A percentile compares a stretch with the other conserved stretches of the same genome.
Conservation (phyloP, 2,888 invertebrate genomes). For the Oscheius sp. region DNA sequence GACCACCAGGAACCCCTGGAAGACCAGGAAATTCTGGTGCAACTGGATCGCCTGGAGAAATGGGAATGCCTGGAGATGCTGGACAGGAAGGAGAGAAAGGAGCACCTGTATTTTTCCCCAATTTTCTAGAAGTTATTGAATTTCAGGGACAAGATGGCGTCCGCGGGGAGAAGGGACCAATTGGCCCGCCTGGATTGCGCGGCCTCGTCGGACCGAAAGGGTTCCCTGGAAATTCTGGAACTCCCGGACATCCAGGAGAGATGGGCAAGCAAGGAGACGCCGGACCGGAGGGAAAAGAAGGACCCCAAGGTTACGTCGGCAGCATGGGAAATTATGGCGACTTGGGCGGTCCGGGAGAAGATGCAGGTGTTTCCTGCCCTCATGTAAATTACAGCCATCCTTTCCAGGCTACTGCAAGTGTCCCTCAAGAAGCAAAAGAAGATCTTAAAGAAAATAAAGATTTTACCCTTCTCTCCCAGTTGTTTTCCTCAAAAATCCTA, state of each 20-base stretch:
- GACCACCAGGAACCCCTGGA: conserved; percentile 54
- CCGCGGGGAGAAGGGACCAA: conserved; percentile 75
- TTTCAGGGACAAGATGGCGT: conserved; percentile 73
- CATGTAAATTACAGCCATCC: neutral
- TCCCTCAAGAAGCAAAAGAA: neutral
- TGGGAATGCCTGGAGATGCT: conserved; percentile 45
- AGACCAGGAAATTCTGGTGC: conserved; percentile 72
- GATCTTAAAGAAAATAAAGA: neutral
- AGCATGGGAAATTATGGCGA: conserved; percentile 65
- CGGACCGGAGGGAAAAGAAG: conserved; percentile 77
- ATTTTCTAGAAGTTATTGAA: neutral
- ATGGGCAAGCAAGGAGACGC: conserved; percentile 77
- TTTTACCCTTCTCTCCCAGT: no score
- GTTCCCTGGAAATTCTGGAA: conserved; percentile 74
- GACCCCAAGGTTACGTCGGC: conserved; percentile 74
- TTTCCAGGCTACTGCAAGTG: neutral
- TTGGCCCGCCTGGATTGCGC: conserved; percentile 74
- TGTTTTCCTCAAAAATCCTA: no score
- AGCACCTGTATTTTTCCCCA: neutral
- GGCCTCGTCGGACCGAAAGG: conserved; percentile 75
- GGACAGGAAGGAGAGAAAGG: conserved; percentile 64
- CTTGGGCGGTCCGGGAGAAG: conserved; percentile 49
- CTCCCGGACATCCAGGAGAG: conserved; percentile 78
- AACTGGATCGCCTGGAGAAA: conserved; percentile 50
- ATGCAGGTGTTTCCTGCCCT: conserved; percentile 18